phyloP scores from a whole-genome alignment of 2,888 invertebrate species.

The Conomelus anceps region DNA sequence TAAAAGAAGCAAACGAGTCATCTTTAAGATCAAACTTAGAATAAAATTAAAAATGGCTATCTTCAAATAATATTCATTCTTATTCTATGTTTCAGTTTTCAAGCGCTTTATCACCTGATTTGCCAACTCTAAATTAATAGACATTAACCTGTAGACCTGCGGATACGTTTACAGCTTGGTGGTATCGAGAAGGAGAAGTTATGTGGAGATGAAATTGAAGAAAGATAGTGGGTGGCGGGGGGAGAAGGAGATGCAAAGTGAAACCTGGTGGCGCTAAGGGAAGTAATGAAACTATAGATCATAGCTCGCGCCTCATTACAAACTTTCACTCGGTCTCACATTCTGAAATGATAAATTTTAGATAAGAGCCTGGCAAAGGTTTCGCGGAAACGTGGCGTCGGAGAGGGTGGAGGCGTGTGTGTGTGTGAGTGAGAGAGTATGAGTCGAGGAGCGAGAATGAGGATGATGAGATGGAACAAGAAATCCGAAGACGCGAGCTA shows the following conservation, averaged over 20 bases:
- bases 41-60: no score
- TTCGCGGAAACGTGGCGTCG: neutral
- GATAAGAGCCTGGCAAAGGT: constrained; percentile 3
- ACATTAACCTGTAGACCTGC: neutral
- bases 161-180: neutral
- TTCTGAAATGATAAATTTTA: constrained; percentile 14
- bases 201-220: neutral
- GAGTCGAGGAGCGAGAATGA: neutral
- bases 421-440: neutral
- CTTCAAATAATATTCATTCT: no score
- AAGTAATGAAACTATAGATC: constrained; percentile 11
- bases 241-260: neutral
- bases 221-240: neutral
- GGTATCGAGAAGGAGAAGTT: neutral
- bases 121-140: neutral
- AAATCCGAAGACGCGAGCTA: neutral
- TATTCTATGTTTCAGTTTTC: neutral
- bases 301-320: constrained; percentile 10
- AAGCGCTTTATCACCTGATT: neutral
- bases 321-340: constrained; percentile 11
- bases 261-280: neutral
- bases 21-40: no score
- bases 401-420: neutral
- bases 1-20: no score
- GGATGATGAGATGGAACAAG: constrained; percentile 1